Conservation (phyloP, 2,797 vertebrate species). For the Sarcophilus harrisii region DNA sequence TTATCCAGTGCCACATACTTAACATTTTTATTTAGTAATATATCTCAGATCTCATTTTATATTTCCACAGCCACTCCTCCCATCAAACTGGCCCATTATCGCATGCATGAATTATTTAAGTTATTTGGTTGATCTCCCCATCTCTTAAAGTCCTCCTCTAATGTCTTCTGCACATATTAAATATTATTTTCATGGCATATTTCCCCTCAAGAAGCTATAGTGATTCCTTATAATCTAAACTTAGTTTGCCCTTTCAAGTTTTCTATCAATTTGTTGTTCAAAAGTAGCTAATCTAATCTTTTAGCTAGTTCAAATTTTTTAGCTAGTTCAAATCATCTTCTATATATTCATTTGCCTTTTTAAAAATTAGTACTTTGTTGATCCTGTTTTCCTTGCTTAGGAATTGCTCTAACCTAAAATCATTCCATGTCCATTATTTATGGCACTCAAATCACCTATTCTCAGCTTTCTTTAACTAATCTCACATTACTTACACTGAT, state of each 20-base stretch:
- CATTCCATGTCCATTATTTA: background rate
- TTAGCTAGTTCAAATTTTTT: background rate
- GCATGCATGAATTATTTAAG: background rate
- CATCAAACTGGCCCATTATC: background rate
- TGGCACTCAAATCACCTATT: background rate
- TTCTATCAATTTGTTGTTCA: background rate
- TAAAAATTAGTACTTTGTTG: slow-evolving; percentile 68
- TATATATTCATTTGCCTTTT: background rate
- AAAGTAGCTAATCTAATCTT: background rate
- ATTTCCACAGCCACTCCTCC: slow-evolving; percentile 12
- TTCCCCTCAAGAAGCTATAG: background rate
- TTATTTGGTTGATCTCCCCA: slow-evolving; percentile 20
- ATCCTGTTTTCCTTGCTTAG: background rate
- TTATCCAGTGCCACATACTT: background rate
- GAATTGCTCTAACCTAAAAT: slow-evolving; percentile 21
- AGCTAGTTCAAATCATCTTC: background rate
- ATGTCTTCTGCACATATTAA: background rate
- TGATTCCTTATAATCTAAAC: background rate
- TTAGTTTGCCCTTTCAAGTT: background rate
- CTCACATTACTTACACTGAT: slow-evolving; percentile 27
- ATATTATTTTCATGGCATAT: slow-evolving; percentile 15
- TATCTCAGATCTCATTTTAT: background rate
- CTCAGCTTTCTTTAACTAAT: slow-evolving; percentile 17
- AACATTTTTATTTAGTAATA: background rate
- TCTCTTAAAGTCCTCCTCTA: background rate